These are phyloP conservation scores for Cecidostiba fungosa DNA, from an alignment of 2,888 invertebrate species.

Conservation along the genomic window DNA sequence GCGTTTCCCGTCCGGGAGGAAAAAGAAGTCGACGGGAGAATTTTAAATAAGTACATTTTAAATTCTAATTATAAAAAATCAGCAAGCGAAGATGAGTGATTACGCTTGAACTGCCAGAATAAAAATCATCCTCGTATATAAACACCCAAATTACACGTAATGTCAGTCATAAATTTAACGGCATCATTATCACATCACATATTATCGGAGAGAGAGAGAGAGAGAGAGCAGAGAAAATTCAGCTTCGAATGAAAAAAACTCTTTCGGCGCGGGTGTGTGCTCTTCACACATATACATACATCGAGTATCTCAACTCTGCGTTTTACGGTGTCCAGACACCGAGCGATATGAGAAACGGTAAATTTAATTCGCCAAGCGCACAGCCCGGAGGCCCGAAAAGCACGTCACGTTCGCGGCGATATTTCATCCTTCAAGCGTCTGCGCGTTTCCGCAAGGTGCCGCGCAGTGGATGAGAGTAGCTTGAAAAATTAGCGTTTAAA, in stretches of 20 bases:
- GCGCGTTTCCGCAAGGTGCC: constrained; percentile 37
- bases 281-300: too few species aligned
- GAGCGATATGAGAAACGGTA: constrained; percentile 49
- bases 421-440: constrained; percentile 33
- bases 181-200: constrained; percentile 22
- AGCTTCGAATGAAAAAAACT: not conserved
- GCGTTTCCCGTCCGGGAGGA: not conserved
- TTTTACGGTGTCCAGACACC: not conserved
- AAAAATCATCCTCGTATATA: not conserved
- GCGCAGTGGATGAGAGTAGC: not conserved
- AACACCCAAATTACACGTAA: not conserved
- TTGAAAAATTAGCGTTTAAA: constrained; percentile 37
- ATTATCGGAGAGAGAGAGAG: too few species aligned
- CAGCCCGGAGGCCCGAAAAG: constrained; percentile 18
- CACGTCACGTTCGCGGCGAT: constrained; percentile 25
- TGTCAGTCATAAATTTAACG: not conserved
- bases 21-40: not conserved
- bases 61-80: not conserved
- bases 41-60: too few species aligned
- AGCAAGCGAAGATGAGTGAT: not conserved
- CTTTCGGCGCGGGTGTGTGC: constrained; percentile 20
- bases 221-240: not conserved
- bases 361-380: constrained; percentile 53
- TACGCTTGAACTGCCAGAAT: not conserved
- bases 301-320: not conserved